Evolutionary conservation across 2,888 invertebrate genomes (phyloP).

Genomic region (Beris morrisii): DNA sequence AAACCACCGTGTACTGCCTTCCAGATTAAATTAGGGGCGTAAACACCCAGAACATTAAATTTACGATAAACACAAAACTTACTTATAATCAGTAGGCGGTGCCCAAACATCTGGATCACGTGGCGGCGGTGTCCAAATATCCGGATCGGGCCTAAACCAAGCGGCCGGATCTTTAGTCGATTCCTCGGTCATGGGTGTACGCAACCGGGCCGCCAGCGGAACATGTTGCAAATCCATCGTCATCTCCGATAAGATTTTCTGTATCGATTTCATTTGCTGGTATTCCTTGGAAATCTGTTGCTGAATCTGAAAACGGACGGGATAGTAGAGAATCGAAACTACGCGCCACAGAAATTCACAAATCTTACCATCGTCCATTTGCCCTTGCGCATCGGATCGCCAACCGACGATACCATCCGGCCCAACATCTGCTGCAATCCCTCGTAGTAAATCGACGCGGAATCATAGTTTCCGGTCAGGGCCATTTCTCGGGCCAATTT

Average conservation of each 20-base stretch:
- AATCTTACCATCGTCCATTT: conserved; percentile 83
- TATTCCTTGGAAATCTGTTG: conserved; percentile 87
- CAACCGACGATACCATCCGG: conserved; percentile 75
- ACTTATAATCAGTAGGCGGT: conserved; percentile 62
- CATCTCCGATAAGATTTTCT: conserved; percentile 54
- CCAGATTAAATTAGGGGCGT: too few species aligned
- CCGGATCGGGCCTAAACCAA: conserved; percentile 71
- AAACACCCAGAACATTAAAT: conserved; percentile 49
- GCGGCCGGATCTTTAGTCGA: conserved; percentile 54
- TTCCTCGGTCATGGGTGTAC: conserved; percentile 37
- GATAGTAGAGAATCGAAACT: neutral
- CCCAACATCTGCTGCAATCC: conserved; percentile 90
- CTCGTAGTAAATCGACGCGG: conserved; percentile 90
- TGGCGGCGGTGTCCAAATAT: conserved; percentile 73
- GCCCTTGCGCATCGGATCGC: conserved; percentile 77
- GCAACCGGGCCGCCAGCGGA: conserved; percentile 58
- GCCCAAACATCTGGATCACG: conserved; percentile 86
- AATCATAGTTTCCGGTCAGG: conserved; percentile 92
- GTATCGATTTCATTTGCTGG: conserved; percentile 79
- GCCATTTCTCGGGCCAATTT: conserved; percentile 94
- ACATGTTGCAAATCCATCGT: conserved; percentile 54
- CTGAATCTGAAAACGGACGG: conserved; percentile 66
- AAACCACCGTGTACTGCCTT: too few species aligned
- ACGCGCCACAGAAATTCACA: neutral
- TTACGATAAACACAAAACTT: conserved; percentile 2